Evolutionary conservation across 2,888 invertebrate species (phyloP), one percentile per base, ranked within the genome.

Genomic region (Drosophila colorata): DNA sequence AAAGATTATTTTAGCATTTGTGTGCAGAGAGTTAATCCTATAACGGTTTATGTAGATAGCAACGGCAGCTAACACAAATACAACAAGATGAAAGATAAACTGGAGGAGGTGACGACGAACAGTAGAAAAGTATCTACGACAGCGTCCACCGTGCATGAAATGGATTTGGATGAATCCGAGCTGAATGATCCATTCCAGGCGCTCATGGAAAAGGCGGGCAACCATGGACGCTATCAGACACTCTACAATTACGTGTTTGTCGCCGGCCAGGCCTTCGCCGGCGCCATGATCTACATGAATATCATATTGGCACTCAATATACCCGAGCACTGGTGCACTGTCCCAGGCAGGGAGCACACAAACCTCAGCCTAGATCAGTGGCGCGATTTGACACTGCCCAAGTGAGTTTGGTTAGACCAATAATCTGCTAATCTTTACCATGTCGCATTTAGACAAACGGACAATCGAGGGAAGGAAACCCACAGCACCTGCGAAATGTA

Each of bases 321-420:
- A 51, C 94, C 94, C 4, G 93, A 94, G 46, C 94, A 94, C 86
- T 94, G 94, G 93, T 94, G 94, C 74, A 89, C 91, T 51, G 93
- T 94, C 14, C 93, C 94, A 1, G 94, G 94, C 25, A 88, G 92
- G 48, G 92, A 93, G 44, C 68, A 70, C 4, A 93, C 93, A 11
- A 93, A 93, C 86, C 91, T 92, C 40, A 92, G 93, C 0, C 13
- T 91, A 9, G 92, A 93, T 6, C 88, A 93, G 70, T 94, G 94
- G 94, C 93, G 93, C 67, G 86, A 90, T 33, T 60, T 94, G 9
- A 93, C 94, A 11, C 83, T 94, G 77, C 94, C 94, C 35, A 92
- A 90, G 93, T 94, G 91, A 91, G 91, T 87, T 58, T 9, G 5
- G 13, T 6, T 47, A 9, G 1, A 31, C 28, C 28, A 28, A 0